Evolutionary conservation across 64 coral and sea anemone genomes (phyloP), one percentile per base, ranked within the genome.

Genomic region (Astreopora myriophthalma): DNA sequence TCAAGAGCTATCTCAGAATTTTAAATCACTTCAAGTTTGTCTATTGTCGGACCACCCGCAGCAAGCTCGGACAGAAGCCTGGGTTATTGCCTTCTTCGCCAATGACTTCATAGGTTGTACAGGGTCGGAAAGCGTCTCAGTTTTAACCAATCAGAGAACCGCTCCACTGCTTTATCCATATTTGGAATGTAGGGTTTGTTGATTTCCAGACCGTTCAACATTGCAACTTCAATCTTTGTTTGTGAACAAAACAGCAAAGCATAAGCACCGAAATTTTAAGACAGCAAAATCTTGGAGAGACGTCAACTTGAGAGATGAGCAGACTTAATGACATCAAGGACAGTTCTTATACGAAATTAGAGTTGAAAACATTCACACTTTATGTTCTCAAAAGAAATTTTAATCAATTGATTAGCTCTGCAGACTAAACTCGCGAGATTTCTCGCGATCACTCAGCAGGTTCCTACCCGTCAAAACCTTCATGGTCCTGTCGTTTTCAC

Each of bases 1-100:
- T 91, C 64, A 74, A 74, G 48, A n/a, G 69, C 80, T 73, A 92
- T 84, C 67, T 92, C 80, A 86, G 90, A 92, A 86, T 92, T 58
- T 86, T 92, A 74, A 84, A 92, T 92, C 73, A 82, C 51, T 22
- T 72, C 20, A 73, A 82, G 76, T 35, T 48, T 55, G 65, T 70
- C 75, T 91, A 81, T 70, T 35, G 31, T 6, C 16, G 82, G 82
- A 63, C 69, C 90, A 82, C 82, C 90, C 90, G 70, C 79, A 85
- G 36, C 34, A 62, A 12, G 26, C 51, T 17, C 26, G 27, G 90
- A 39, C 48, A 25, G 67, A 51, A 81, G 65, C 89, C 76, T 71
- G 79, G 79, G 80, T 34, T 22, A 72, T 34, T 37, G 77, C 76
- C 69, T 91, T 48, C 65, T 80, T 80, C 79, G 5, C 67, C 16